These are phyloP conservation scores for Glyptemys insculpta DNA, from an alignment of 2,797 vertebrate species.

Conservation along the genomic window DNA sequence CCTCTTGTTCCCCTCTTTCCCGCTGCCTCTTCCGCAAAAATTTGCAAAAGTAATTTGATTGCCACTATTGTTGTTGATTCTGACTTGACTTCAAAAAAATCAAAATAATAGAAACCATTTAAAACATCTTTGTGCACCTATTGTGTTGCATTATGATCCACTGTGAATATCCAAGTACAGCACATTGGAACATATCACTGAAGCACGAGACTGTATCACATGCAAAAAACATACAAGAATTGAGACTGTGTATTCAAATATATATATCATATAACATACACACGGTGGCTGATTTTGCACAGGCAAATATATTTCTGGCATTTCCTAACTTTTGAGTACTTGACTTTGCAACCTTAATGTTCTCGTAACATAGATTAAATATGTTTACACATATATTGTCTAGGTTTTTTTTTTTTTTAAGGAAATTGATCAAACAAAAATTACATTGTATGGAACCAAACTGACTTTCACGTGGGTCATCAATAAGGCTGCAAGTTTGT, in stretches of 20 bases:
- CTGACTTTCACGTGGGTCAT: background rate
- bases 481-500: background rate
- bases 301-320: background rate
- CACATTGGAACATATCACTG: constrained; percentile 68
- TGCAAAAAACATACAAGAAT: constrained; percentile 58
- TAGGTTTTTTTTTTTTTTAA: background rate
- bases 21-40: constrained; percentile 72
- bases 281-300: background rate
- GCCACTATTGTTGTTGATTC: constrained; percentile 76
- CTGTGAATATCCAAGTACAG: constrained; percentile 73
- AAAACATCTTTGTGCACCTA: constrained; percentile 76
- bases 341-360: background rate
- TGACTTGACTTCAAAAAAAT: constrained; percentile 67
- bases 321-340: background rate
- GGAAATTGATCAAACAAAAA: background rate
- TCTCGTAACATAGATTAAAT: background rate
- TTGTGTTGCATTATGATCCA: constrained; percentile 70
- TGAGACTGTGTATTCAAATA: constrained; percentile 41
- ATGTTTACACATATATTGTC: background rate
- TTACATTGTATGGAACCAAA: background rate
- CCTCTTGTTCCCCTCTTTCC: constrained; percentile 57
- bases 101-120: constrained; percentile 71
- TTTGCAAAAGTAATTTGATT: constrained; percentile 72
- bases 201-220: constrained; percentile 43
- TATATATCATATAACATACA: background rate